A percentile compares a stretch with the other conserved stretches of the same genome.
Evolutionary conservation across 2,888 invertebrate species (phyloP).

Genomic region (Philonicus albiceps): DNA sequence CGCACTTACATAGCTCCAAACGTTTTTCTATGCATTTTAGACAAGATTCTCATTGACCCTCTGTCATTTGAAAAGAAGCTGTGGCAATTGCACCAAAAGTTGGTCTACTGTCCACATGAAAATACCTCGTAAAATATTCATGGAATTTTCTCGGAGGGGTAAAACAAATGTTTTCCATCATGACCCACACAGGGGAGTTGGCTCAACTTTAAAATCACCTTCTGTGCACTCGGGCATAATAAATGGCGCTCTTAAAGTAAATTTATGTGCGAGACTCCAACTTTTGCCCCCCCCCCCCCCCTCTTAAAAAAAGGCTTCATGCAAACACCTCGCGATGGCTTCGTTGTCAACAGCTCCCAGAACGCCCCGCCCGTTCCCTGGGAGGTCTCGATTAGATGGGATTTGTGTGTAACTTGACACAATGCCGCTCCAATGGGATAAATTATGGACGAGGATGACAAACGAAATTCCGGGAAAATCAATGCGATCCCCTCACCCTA

Average conservation of each 20-base stretch:
- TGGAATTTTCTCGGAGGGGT: not conserved
- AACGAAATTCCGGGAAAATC: not conserved
- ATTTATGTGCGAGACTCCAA: slow-evolving; percentile 5
- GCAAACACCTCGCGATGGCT: not conserved
- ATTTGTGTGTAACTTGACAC: not conserved
- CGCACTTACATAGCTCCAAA: not conserved
- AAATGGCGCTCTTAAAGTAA: not conserved
- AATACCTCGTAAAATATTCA: not conserved
- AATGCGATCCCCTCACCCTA: not conserved
- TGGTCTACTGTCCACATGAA: not conserved
- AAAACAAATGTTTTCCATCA: not conserved
- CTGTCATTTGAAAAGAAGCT: not conserved
- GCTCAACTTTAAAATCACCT: not conserved
- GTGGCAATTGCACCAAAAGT: not conserved
- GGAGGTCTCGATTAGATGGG: not conserved
- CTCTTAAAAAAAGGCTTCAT: not conserved
- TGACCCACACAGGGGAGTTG: not conserved
- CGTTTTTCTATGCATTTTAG: not conserved
- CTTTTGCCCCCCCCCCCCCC: not conserved
- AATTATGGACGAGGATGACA: not conserved
- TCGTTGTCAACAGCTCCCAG: not conserved
- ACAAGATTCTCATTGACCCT: not conserved
- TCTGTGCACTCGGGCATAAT: not conserved
- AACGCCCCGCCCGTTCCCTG: not conserved
- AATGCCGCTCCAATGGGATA: not conserved